These are phyloP conservation scores for Thunnus maccoyii DNA, from an alignment of 2,113 vertebrate genomes.

Conservation along the genomic window DNA sequence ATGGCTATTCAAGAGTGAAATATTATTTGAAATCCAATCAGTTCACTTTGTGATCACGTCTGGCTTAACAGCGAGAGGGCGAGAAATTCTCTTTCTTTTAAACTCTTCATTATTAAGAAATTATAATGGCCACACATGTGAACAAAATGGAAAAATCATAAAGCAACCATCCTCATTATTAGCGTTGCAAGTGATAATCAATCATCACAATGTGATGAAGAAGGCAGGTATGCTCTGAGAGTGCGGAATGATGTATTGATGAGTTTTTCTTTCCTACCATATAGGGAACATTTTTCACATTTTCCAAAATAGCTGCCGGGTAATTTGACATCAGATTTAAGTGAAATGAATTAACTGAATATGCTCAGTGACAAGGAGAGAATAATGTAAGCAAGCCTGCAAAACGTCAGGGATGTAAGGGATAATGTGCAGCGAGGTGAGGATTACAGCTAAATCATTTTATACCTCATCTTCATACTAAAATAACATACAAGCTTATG, in stretches of 20 bases:
- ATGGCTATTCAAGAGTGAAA: neutral
- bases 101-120: neutral
- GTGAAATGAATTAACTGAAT: conserved; percentile 38
- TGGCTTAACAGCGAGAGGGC: neutral
- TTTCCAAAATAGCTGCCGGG: neutral
- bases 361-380: neutral
- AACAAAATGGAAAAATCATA: neutral
- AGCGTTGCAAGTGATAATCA: conserved; percentile 17
- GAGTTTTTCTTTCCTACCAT: neutral
- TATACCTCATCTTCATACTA: conserved; percentile 14
- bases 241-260: conserved; percentile 39
- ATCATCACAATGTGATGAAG: conserved; percentile 21
- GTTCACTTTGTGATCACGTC: conserved; percentile 1
- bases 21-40: conserved; percentile 39
- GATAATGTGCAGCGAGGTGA: conserved; percentile 32
- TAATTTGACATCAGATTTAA: conserved; percentile 11
- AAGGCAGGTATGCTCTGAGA: conserved; percentile 5
- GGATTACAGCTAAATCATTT: conserved; percentile 44
- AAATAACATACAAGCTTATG: conserved; percentile 16
- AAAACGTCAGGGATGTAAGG: neutral
- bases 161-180: conserved; percentile 16
- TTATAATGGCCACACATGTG: neutral
- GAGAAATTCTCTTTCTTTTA: neutral
- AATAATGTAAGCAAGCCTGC: conserved; percentile 3
- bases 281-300: neutral